Conservation (phyloP, 2,113 vertebrate genomes). For the Saguinus midas region DNA sequence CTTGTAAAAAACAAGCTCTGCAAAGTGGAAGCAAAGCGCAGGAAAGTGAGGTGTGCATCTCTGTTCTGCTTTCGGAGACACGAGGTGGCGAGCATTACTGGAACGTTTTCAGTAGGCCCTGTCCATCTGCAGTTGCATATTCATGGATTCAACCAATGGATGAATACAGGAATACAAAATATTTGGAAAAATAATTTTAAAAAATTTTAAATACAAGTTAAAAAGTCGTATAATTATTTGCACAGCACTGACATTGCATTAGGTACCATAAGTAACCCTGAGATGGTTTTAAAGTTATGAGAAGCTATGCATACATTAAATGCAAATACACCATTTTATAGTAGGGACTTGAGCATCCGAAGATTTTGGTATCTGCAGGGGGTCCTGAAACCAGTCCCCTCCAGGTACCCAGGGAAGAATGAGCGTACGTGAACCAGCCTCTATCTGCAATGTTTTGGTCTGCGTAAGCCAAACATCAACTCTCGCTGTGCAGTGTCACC, state of each 20-base stretch:
- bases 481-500: not conserved
- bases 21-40: not conserved
- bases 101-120: not conserved
- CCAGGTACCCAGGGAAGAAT: not conserved
- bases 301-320: not conserved
- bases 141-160: not conserved
- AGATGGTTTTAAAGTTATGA: not conserved
- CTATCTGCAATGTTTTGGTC: not conserved
- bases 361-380: not conserved
- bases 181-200: not conserved
- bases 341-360: not conserved
- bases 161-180: not conserved
- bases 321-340: not conserved
- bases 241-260: not conserved
- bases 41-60: not conserved
- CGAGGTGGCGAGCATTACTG: not conserved
- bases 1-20: not conserved
- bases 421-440: not conserved
- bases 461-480: not conserved
- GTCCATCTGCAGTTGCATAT: not conserved
- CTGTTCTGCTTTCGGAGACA: not conserved
- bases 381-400: not conserved
- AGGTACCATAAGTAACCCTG: not conserved
- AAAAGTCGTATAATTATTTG: not conserved
- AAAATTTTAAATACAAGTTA: not conserved